These are phyloP conservation scores for Agonum fuliginosum DNA, from an alignment of 2,888 invertebrate species.

Conservation along the genomic window DNA sequence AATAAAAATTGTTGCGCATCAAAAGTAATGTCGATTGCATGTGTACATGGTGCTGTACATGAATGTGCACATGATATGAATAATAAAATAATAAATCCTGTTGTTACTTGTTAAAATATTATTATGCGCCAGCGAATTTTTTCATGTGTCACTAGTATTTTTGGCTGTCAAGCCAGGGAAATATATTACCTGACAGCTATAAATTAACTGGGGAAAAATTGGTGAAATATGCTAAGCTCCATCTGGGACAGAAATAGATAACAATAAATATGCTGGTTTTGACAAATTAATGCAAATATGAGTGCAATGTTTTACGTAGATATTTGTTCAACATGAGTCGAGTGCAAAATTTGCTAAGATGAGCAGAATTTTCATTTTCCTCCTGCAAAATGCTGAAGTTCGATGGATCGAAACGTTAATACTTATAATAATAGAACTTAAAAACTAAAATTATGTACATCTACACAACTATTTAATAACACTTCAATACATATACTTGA, in stretches of 20 bases:
- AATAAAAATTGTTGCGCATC: conserved; percentile 45
- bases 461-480: too few relatives aligned
- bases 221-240: neutral
- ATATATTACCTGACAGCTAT: neutral
- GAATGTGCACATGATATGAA: conserved; percentile 14
- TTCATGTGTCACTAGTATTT: conserved; percentile 9
- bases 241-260: neutral
- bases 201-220: conserved; percentile 14
- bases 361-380: too few relatives aligned
- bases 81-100: conserved; percentile 36
- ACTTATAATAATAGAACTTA: too few relatives aligned
- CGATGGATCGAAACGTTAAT: too few relatives aligned
- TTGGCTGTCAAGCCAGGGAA: neutral
- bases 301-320: too few relatives aligned
- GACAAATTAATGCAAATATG: too few relatives aligned
- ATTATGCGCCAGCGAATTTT: neutral
- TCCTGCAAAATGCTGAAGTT: too few relatives aligned
- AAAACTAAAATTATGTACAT: too few relatives aligned
- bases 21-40: conserved; percentile 42
- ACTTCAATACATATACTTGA: too few relatives aligned
- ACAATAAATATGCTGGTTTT: neutral
- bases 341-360: too few relatives aligned
- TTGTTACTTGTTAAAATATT: conserved; percentile 9
- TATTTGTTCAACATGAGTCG: too few relatives aligned
- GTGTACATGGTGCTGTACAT: neutral